phyloP scores from a whole-genome alignment of 2,888 invertebrate genomes.

The Antitype chi region DNA sequence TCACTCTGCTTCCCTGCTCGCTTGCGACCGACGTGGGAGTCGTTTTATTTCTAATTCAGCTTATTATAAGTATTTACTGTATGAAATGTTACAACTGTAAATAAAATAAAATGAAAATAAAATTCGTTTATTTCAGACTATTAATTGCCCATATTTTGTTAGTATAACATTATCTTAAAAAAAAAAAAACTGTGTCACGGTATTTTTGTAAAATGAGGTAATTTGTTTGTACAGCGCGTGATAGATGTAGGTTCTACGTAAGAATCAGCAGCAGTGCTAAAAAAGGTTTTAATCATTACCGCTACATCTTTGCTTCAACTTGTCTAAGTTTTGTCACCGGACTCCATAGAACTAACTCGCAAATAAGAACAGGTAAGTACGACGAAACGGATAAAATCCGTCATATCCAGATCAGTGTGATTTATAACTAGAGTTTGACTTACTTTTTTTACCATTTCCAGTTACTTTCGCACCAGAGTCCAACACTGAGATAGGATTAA shows the following conservation, averaged over 20 bases:
- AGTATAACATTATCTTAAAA: no score
- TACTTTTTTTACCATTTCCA: slow-evolving; percentile 26
- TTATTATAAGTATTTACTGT: slow-evolving; percentile 23
- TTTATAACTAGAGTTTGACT: slow-evolving; percentile 40
- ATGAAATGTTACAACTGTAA: slow-evolving; percentile 14
- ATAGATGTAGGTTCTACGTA: neutral
- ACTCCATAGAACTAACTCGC: neutral
- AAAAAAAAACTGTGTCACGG: neutral
- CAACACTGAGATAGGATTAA: slow-evolving; percentile 40
- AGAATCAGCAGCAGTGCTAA: neutral
- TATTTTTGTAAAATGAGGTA: neutral
- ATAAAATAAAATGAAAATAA: no score
- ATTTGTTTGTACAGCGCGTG: neutral
- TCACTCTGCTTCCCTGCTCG: slow-evolving; percentile 15
- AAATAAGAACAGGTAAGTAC: slow-evolving; percentile 9
- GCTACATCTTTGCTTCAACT: neutral
- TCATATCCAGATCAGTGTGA: slow-evolving; percentile 33
- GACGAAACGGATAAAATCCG: neutral
- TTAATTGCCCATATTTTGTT: no score
- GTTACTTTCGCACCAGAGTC: slow-evolving; percentile 30
- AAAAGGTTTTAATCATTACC: neutral
- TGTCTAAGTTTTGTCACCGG: neutral
- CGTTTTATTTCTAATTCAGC: slow-evolving; percentile 30
- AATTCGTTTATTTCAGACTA: no score
- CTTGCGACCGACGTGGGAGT: slow-evolving; percentile 12